Conservation (phyloP, 2,113 vertebrate species). For the Eptesicus fuscus region DNA sequence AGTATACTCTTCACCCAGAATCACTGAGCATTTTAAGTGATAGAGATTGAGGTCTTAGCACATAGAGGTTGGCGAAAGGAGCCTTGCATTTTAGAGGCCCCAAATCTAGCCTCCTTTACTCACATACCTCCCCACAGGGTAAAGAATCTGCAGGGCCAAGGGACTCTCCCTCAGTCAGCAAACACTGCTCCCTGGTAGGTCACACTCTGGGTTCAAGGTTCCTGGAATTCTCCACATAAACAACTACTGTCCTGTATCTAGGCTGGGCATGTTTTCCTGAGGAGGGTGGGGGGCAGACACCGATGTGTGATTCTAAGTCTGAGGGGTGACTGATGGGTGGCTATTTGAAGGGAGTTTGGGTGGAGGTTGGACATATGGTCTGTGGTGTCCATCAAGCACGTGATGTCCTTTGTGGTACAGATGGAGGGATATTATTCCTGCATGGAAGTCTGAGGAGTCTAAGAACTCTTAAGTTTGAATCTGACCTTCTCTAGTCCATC, state of each 20-base stretch:
- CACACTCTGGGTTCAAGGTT: not conserved
- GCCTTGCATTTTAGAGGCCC: not conserved
- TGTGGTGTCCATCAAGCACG: fast-evolving
- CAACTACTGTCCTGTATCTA: not conserved
- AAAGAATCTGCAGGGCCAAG: not conserved
- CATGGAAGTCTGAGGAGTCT: not conserved
- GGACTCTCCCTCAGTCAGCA: not conserved
- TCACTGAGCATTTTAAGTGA: not conserved
- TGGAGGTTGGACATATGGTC: not conserved
- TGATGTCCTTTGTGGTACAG: not conserved
- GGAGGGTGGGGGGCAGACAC: not conserved
- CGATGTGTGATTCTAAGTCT: not conserved
- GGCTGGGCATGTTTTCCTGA: not conserved
- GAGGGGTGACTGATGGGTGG: no score
- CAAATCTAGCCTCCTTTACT: not conserved
- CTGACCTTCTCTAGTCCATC: not conserved
- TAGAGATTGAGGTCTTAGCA: not conserved
- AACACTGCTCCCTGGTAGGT: fast-evolving
- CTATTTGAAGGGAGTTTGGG: not conserved
- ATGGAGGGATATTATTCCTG: not conserved
- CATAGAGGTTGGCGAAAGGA: not conserved
- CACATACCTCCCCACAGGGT: fast-evolving
- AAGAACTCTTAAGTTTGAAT: not conserved
- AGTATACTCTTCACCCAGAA: not conserved
- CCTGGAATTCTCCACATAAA: not conserved